These are phyloP conservation scores for Donacobius atricapilla DNA, from an alignment of 2,113 vertebrate species.

Conservation along the genomic window DNA sequence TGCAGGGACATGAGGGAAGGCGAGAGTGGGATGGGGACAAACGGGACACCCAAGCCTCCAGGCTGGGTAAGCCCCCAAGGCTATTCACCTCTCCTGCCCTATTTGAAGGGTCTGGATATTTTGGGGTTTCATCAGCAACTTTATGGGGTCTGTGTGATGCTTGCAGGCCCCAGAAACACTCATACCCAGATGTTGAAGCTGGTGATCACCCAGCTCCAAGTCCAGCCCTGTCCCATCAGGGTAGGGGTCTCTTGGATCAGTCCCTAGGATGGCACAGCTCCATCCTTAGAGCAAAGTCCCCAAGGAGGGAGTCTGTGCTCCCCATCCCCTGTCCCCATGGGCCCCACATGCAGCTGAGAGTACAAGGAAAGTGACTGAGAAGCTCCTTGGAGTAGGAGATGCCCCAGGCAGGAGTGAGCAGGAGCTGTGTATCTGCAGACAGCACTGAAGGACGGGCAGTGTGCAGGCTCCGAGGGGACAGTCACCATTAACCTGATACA, in stretches of 20 bases:
- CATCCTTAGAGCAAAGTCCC: neutral
- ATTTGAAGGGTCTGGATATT: neutral
- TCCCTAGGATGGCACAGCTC: neutral
- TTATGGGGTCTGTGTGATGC: accelerated
- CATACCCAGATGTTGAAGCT: neutral
- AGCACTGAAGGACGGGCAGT: accelerated
- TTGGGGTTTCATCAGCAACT: neutral
- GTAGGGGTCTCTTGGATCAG: accelerated
- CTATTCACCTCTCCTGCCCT: neutral
- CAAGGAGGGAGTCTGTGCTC: neutral
- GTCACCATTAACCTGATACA: neutral
- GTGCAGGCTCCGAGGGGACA: neutral
- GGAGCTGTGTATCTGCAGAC: neutral
- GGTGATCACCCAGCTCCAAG: neutral
- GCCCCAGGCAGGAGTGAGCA: neutral
- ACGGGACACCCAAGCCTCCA: neutral
- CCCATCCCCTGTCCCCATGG: neutral
- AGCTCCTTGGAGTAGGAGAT: neutral
- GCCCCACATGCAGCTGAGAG: accelerated
- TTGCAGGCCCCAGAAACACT: neutral
- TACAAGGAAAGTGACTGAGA: neutral
- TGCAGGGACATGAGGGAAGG: neutral
- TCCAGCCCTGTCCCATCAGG: neutral
- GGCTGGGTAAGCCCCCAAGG: neutral
- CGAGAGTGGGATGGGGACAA: neutral